Conservation (phyloP, 2,113 vertebrate genomes). For the Pelecanoides urinatrix region DNA sequence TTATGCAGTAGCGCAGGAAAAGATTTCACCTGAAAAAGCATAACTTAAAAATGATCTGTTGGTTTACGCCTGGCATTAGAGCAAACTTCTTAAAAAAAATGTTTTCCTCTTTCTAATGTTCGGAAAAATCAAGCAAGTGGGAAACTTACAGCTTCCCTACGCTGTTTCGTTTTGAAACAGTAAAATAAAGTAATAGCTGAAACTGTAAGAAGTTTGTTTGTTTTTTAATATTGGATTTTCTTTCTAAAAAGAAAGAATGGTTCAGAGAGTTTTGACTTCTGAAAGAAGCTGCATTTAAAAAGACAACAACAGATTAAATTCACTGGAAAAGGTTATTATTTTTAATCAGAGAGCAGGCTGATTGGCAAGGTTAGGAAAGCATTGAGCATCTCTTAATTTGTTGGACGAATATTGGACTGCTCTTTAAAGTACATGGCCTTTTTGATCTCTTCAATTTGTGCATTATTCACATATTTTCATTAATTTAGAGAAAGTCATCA, state of each 20-base stretch:
- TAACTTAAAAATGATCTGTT: neutral
- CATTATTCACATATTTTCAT: conserved; percentile 39
- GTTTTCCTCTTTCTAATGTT: neutral
- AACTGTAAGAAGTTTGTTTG: neutral
- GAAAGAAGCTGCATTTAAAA: neutral
- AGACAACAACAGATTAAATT: neutral
- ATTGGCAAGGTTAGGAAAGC: neutral
- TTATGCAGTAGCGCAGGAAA: neutral
- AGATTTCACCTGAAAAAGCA: neutral
- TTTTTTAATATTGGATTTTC: neutral
- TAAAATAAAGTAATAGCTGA: neutral
- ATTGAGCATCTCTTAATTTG: neutral
- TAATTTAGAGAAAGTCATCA: conserved; percentile 14
- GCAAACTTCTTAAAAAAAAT: neutral
- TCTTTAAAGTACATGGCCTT: neutral
- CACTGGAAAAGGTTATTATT: neutral
- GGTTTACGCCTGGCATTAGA: rapidly evolving
- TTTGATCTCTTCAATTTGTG: conserved; percentile 14
- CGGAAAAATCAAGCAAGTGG: neutral
- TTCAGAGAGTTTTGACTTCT: neutral
- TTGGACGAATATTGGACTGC: neutral
- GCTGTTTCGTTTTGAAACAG: neutral
- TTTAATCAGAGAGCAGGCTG: neutral
- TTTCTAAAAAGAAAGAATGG: neutral
- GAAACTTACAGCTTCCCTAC: neutral